Evolutionary conservation across 2,113 vertebrate species (phyloP).

Genomic region (Arizona elegans): DNA sequence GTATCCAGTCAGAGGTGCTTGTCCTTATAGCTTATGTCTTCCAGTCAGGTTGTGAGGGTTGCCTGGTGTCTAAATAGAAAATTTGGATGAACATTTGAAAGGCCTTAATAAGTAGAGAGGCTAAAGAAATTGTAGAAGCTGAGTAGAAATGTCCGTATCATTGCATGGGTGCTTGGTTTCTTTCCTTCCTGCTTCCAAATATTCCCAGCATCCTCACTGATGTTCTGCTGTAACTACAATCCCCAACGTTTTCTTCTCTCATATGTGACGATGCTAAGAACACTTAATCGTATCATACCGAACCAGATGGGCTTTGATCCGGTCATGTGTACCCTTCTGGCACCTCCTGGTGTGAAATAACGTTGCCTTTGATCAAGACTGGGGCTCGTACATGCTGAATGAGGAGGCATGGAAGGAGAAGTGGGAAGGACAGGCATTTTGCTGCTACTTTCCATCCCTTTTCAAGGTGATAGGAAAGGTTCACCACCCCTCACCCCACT

Average conservation of each 20-base stretch:
- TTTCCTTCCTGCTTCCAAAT: background rate
- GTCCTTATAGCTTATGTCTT: background rate
- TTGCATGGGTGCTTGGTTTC: background rate
- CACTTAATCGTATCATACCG: conserved; percentile 32
- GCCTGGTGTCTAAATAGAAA: background rate
- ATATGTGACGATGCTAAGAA: conserved; percentile 13
- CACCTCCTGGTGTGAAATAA: conserved; percentile 17
- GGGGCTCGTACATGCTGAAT: background rate
- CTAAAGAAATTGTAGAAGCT: background rate
- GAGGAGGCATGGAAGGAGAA: background rate
- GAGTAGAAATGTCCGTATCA: background rate
- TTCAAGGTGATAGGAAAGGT: no score
- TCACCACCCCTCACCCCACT: no score
- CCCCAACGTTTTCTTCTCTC: background rate
- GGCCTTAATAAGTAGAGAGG: background rate
- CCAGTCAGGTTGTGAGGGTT: background rate
- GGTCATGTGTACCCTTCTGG: background rate
- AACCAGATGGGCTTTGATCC: conserved; percentile 44
- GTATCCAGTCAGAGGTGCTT: background rate
- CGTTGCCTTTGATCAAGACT: conserved; percentile 25
- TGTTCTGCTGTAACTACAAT: background rate
- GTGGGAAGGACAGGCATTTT: background rate
- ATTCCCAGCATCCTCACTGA: background rate
- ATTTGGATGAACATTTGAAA: background rate
- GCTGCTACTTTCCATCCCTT: background rate